Evolutionary conservation across 2,113 vertebrate genomes (phyloP), one percentile per base, ranked within the genome.

Genomic region (Odocoileus virginianus): DNA sequence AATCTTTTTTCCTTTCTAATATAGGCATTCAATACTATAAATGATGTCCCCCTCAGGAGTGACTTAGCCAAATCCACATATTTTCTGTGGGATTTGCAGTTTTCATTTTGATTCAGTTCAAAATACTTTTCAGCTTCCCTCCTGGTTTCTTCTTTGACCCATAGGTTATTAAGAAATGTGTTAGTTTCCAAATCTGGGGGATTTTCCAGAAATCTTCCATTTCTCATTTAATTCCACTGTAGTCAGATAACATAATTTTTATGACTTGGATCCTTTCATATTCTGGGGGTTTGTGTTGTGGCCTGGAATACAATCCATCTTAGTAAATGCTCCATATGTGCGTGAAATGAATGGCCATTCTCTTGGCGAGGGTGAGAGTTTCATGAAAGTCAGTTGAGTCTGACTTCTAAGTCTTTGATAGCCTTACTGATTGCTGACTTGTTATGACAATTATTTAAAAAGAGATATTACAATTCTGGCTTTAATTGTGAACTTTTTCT

Each of bases 321-420:
- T 8, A 15, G 54, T 25, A 36, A 87, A 6, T 21, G 27, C 19
- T 13, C 21, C n/a, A 2, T 0, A 9, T 4, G 2, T 23, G 11
- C 30, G 11, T 36, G 21, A 33, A 23, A 14, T 9, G 30, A 57
- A 40, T 3, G 45, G 21, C 27, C 4, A 1, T 11, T 50, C 60
- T 52, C 9, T 3, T n/a, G 28, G 6, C 5, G 36, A 28, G 25
- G 17, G 58, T 6, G 16, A 45, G 15, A 3, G 17, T 5, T 15
- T 52, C 30, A 0, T 30, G 11, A 40, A 33, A 19, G 9, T 27
- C 60, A 5, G 7, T 8, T 23, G 21, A 14, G 6, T 43, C 55
- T 2, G 36, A 3, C 27, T 3, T 54, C n/a, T 2, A 15, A 30
- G 28, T 7, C 82, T n/a, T 27, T 16, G 2, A 7, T 0, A 2